phyloP scores from a whole-genome alignment of 2,797 vertebrate genomes.

The Falco rusticolus region DNA sequence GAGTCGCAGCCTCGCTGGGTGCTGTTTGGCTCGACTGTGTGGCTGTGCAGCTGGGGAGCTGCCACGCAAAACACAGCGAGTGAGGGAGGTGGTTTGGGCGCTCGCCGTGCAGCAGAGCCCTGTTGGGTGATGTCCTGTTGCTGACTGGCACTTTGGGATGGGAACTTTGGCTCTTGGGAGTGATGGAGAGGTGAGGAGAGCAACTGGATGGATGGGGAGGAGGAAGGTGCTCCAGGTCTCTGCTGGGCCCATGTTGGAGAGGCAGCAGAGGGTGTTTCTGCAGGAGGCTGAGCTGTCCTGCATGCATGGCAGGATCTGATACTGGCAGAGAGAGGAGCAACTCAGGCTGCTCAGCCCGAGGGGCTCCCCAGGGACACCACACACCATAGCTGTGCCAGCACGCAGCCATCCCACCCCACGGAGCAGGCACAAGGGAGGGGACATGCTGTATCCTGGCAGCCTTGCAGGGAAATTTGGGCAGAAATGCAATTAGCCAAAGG shows the following conservation, averaged over 20 bases:
- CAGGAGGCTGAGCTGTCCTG: not conserved
- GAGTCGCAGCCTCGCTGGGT: rapidly evolving
- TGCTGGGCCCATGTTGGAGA: not conserved
- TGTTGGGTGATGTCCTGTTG: not conserved
- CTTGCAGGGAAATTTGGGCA: not conserved
- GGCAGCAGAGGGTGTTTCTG: not conserved
- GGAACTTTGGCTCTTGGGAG: not conserved
- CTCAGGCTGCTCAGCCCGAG: not conserved
- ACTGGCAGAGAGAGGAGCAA: not conserved
- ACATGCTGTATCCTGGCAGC: not conserved
- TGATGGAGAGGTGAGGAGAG: not conserved
- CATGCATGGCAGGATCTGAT: not conserved
- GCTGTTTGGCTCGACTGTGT: not conserved
- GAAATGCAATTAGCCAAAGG: not conserved
- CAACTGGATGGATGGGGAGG: not conserved
- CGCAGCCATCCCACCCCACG: rapidly evolving
- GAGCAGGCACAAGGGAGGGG: not conserved
- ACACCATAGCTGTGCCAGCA: not conserved
- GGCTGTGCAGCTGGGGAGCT: not conserved
- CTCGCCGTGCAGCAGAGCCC: rapidly evolving
- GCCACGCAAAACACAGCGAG: not conserved
- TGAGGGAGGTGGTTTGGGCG: not conserved
- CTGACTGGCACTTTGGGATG: not conserved
- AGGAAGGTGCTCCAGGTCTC: not conserved
- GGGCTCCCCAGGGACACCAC: not conserved